Percentiles rank a stretch among this genome's conserved stretches.
These are phyloP conservation scores for Tachina fera DNA, from an alignment of 2,888 invertebrate genomes.

Conservation along the genomic window DNA sequence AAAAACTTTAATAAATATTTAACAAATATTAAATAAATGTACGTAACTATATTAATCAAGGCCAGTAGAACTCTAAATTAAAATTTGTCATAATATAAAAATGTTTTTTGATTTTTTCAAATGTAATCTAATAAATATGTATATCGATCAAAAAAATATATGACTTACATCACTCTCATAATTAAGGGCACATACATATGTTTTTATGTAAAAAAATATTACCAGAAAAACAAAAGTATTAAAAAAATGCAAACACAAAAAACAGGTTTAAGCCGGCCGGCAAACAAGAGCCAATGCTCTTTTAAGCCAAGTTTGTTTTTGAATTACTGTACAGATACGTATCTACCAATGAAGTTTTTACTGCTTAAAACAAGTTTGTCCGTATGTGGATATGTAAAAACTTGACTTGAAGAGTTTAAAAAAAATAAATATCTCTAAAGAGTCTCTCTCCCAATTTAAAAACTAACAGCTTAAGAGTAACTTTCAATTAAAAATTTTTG, in stretches of 20 bases:
- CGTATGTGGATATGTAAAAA: not conserved
- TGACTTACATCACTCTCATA: too few species aligned
- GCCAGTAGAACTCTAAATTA: too few species aligned
- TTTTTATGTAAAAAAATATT: not conserved
- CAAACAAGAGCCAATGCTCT: slow-evolving; percentile 20
- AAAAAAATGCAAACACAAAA: not conserved
- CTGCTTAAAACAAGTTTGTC: not conserved
- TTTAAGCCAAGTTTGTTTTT: slow-evolving; percentile 20
- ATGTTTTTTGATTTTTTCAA: too few species aligned
- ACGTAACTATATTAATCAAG: too few species aligned
- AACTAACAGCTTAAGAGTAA: slow-evolving; percentile 35
- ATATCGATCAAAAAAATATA: too few species aligned
- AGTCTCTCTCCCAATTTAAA: not conserved
- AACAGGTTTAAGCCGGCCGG: slow-evolving; percentile 70
- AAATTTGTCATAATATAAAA: too few species aligned
- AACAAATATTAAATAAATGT: too few species aligned
- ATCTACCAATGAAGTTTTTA: not conserved
- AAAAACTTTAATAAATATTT: too few species aligned
- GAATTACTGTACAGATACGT: not conserved
- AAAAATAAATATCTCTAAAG: not conserved
- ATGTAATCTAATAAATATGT: too few species aligned
- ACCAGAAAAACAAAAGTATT: not conserved
- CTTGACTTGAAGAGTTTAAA: not conserved
- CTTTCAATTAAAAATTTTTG: not conserved
- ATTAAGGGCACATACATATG: too few species aligned